Evolutionary conservation across 1,140 invertebrate species (phyloP), one percentile per base, ranked within the genome.

Genomic region (Nebria ingens): DNA sequence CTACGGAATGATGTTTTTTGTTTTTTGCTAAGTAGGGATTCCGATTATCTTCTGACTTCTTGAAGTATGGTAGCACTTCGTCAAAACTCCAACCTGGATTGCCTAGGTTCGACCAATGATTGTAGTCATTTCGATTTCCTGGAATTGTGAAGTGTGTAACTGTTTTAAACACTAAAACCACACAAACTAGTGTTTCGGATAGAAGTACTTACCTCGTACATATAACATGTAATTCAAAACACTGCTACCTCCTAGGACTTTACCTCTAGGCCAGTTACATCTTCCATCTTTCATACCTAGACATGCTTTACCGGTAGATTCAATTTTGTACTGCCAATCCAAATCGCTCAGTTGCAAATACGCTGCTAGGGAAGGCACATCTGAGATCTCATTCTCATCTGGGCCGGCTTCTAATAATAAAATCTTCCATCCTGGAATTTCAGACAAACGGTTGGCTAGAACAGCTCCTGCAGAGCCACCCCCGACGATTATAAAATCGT

Each of bases 201-300:
- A 45, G 9, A 17, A 12, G 40, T 45, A 17, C 40, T 19, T 80
- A 49, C 87, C 94, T 58, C 93, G 73, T 0, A 94, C 90, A 68
- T 97, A 97, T 0, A 96, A 79, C 94, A 98, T 96, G 62, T 95
- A 96, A 68, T 98, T 97, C 0, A 97, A 74, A 0, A 91, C 89
- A 45, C 87, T 90, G 0, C 89, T 92, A 0, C 94, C 94, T 1
- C 93, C 94, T 0, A 93, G 71, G 0, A 91, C 86, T 65, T 89
- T 91, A 11, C 88, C 89, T 34, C 87, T 70, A 0, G 89, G 87
- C 88, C 87, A 91, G 63, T 87, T 90, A 68, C 88, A 91, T 25
- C 85, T 76, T 42, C 81, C 80, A 50, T 83, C 82, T 60, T 84
- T 83, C 76, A 82, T 83, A 1, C 68, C 68, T 45, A 91, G 72